Conservation (phyloP, 2,888 invertebrate genomes). For the Lasioglossum marginatum region DNA sequence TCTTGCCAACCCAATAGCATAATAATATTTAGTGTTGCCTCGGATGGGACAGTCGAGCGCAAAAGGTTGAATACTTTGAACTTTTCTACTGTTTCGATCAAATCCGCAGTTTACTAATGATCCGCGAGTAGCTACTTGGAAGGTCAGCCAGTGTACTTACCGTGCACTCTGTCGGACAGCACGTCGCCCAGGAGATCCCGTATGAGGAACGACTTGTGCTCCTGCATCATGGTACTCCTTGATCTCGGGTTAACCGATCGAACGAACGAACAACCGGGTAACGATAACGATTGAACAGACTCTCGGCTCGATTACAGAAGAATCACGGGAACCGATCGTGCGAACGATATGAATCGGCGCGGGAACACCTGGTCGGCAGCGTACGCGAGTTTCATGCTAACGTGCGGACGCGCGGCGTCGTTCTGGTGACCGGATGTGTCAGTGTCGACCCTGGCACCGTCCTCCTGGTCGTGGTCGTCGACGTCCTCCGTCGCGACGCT, state of each 20-base stretch:
- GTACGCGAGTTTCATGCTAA: constrained; percentile 69
- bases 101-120: background rate
- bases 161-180: constrained; percentile 85
- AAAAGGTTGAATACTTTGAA: background rate
- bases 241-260: background rate
- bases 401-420: constrained; percentile 72
- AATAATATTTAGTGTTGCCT: no score
- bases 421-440: constrained; percentile 72
- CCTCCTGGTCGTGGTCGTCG: constrained; percentile 28
- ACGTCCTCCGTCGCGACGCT: constrained; percentile 26
- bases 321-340: constrained; percentile 10
- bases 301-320: background rate
- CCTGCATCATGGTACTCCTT: constrained; percentile 79
- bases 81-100: background rate
- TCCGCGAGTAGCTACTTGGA: background rate
- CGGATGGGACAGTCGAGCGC: background rate
- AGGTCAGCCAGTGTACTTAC: constrained; percentile 76
- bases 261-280: background rate
- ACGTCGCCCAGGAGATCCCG: constrained; percentile 93
- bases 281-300: background rate
- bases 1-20: no score
- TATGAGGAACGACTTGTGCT: constrained; percentile 92
- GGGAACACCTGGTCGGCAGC: constrained; percentile 31
- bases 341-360: constrained; percentile 21
- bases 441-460: constrained; percentile 32